Evolutionary conservation across 92 coral and sea anemone species (phyloP).

Genomic region (Paragorgia papillata): DNA sequence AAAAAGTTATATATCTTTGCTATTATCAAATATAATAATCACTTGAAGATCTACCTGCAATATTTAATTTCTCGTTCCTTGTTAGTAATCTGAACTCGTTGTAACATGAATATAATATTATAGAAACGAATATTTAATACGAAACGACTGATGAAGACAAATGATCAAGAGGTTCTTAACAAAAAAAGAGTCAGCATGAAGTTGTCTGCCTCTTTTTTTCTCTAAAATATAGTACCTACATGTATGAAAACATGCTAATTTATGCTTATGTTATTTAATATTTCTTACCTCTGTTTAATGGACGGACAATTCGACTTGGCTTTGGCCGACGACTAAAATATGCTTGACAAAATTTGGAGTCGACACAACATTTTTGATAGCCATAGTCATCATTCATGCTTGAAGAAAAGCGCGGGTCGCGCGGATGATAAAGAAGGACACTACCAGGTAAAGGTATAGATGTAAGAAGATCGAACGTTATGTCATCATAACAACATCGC

Average conservation of each 20-base stretch:
- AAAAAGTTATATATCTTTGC: too few relatives aligned
- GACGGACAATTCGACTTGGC: background rate
- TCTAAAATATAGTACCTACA: too few relatives aligned
- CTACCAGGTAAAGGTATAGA: slow-evolving; percentile 10
- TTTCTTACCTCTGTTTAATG: slow-evolving; percentile 13
- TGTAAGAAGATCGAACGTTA: slow-evolving; percentile 7
- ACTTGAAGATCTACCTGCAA: too few relatives aligned
- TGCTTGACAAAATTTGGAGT: slow-evolving; percentile 8
- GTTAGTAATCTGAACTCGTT: too few relatives aligned
- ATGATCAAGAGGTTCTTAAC: too few relatives aligned
- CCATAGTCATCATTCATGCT: background rate
- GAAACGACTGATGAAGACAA: too few relatives aligned
- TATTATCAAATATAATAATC: too few relatives aligned
- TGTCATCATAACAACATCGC: slow-evolving; percentile 23
- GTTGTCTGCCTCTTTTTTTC: background rate
- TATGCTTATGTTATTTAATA: background rate
- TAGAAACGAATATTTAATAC: too few relatives aligned
- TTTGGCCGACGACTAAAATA: background rate
- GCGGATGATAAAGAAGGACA: background rate
- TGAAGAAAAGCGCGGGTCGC: background rate
- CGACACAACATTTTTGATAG: slow-evolving; percentile 23
- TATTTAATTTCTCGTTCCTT: too few relatives aligned
- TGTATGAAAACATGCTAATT: background rate
- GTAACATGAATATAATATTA: too few relatives aligned
- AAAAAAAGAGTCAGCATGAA: background rate